Evolutionary conservation across 2,888 invertebrate species (phyloP).

Genomic region (Leptinotarsa rubiginosa): DNA sequence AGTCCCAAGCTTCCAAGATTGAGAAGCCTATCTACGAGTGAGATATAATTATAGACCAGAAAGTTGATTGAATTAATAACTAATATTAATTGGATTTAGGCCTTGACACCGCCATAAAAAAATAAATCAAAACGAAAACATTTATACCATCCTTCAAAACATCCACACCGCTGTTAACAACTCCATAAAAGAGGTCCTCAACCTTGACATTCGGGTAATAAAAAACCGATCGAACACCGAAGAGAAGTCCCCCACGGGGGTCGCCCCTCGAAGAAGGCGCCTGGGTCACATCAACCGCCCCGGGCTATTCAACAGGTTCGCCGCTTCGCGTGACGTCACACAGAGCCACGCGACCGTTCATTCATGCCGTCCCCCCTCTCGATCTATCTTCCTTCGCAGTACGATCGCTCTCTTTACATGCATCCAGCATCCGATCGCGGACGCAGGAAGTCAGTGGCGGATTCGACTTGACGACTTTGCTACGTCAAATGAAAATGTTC

Average conservation of each 20-base stretch:
- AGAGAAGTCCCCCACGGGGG: background rate
- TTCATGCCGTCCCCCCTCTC: constrained; percentile 49
- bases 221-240: constrained; percentile 13
- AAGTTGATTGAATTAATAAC: too few relatives aligned
- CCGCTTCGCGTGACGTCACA: constrained; percentile 51
- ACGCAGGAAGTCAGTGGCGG: constrained; percentile 6
- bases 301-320: constrained; percentile 56
- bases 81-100: too few relatives aligned
- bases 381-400: background rate
- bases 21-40: too few relatives aligned
- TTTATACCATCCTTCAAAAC: too few relatives aligned
- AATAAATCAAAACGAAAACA: background rate
- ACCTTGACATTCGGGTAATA: constrained; percentile 33
- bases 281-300: constrained; percentile 49
- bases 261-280: constrained; percentile 36
- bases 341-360: constrained; percentile 58
- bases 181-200: constrained; percentile 16
- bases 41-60: too few relatives aligned
- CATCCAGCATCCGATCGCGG: constrained; percentile 23
- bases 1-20: too few relatives aligned
- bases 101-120: background rate
- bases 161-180: too few relatives aligned
- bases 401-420: constrained; percentile 18
- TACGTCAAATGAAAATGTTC: too few relatives aligned
- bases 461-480: background rate